Evolutionary conservation across 2,888 invertebrate species (phyloP).

Genomic region (Rhamphomyia laevipes): DNA sequence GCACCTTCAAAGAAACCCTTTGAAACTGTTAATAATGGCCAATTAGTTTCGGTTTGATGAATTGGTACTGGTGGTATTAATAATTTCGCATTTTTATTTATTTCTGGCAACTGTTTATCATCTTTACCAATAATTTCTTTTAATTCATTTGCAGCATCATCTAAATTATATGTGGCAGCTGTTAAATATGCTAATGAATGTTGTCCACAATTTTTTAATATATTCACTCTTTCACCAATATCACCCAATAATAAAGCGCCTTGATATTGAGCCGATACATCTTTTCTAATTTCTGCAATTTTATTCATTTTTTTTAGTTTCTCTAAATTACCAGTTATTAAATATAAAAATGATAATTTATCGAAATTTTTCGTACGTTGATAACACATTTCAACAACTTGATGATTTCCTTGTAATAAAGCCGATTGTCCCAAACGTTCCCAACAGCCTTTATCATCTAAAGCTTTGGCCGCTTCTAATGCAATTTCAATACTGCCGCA

Average conservation of each 20-base stretch:
- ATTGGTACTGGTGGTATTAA: constrained; percentile 85
- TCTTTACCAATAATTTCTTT: constrained; percentile 54
- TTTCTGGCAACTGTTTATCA: constrained; percentile 52
- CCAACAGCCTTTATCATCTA: constrained; percentile 95
- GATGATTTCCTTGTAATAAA: constrained; percentile 84
- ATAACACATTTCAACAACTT: constrained; percentile 98
- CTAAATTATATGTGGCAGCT: constrained; percentile 81
- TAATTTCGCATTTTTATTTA: constrained; percentile 62
- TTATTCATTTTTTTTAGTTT: constrained; percentile 98
- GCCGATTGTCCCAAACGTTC: constrained; percentile 91
- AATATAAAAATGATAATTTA: constrained; percentile 92
- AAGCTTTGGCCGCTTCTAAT: constrained; percentile 84
- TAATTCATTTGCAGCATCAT: constrained; percentile 65
- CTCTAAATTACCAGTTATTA: constrained; percentile 96
- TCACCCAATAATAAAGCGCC: constrained; percentile 89
- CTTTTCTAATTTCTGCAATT: constrained; percentile 97
- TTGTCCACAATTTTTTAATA: constrained; percentile 65
- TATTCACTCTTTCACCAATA: constrained; percentile 74
- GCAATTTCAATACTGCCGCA: constrained; percentile 99
- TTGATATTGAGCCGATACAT: constrained; percentile 92
- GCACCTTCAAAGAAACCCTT: constrained; percentile 55
- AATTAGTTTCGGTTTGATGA: constrained; percentile 84
- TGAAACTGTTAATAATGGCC: constrained; percentile 91
- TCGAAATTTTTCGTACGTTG: constrained; percentile 99
- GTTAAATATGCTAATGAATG: constrained; percentile 83